Conservation (phyloP, 2,797 vertebrate genomes). For the Valencia hispanica region DNA sequence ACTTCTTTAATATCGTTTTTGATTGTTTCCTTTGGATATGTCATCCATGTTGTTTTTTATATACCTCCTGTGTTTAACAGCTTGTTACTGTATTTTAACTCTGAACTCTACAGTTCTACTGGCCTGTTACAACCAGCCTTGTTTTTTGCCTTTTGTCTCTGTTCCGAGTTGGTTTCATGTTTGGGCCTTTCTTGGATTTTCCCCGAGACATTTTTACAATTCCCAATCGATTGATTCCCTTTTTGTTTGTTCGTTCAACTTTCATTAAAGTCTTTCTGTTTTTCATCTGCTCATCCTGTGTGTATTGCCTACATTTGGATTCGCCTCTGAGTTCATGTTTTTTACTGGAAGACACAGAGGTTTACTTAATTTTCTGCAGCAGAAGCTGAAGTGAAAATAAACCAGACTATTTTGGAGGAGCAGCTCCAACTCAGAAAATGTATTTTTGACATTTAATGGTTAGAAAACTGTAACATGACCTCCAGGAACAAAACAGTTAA, state of each 20-base stretch:
- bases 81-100: neutral
- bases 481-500: neutral
- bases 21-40: neutral
- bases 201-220: neutral
- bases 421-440: neutral
- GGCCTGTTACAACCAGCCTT: neutral
- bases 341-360: neutral
- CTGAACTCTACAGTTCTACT: neutral
- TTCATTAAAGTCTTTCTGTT: conserved; percentile 6
- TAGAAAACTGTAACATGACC: neutral
- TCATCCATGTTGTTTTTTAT: neutral
- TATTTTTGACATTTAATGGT: neutral
- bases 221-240: neutral
- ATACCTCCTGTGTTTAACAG: neutral
- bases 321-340: neutral
- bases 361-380: neutral
- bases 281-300: neutral
- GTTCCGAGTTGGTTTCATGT: neutral
- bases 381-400: neutral
- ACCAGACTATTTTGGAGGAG: neutral
- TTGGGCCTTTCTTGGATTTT: neutral
- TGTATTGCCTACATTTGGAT: neutral
- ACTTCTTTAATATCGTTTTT: neutral
- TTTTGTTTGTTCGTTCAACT: neutral
- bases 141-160: neutral